Conservation (phyloP, 2,113 vertebrate genomes). For the Amblyopsis rosae region DNA sequence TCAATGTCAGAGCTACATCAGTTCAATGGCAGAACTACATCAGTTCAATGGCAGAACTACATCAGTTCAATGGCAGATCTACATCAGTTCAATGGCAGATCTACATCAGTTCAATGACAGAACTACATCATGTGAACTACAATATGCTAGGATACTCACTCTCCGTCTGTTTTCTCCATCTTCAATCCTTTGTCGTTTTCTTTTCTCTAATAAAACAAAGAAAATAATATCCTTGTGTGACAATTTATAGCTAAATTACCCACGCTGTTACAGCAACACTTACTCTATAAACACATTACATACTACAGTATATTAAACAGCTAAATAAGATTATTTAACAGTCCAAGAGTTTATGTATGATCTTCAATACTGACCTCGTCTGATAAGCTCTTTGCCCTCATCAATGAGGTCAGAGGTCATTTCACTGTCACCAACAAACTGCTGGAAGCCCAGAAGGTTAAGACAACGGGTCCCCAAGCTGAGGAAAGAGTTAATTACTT, state of each 20-base stretch:
- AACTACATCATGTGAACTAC: neutral
- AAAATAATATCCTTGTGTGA: neutral
- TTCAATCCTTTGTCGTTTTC: constrained; percentile 91
- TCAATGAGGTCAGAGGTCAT: constrained; percentile 97
- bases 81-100: neutral
- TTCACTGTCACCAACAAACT: constrained; percentile 95
- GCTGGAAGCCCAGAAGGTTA: constrained; percentile 96
- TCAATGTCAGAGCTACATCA: too few relatives aligned
- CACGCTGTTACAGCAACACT: neutral
- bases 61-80: too few relatives aligned
- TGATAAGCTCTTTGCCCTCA: constrained; percentile 94
- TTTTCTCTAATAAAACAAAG: constrained; percentile 83
- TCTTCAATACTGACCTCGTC: constrained; percentile 78
- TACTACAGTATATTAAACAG: too few relatives aligned
- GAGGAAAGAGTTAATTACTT: constrained; percentile 10
- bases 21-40: too few relatives aligned
- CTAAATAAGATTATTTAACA: too few relatives aligned
- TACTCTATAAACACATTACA: too few relatives aligned
- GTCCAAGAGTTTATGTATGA: neutral
- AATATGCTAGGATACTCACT: constrained; percentile 73
- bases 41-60: too few relatives aligned
- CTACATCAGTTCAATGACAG: too few relatives aligned
- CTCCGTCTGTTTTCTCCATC: constrained; percentile 93
- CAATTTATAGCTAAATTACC: neutral
- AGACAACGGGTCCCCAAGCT: constrained; percentile 96